Base-by-base conservation (phyloP, 2,888 invertebrate genomes). In the Nineta flava region DNA sequence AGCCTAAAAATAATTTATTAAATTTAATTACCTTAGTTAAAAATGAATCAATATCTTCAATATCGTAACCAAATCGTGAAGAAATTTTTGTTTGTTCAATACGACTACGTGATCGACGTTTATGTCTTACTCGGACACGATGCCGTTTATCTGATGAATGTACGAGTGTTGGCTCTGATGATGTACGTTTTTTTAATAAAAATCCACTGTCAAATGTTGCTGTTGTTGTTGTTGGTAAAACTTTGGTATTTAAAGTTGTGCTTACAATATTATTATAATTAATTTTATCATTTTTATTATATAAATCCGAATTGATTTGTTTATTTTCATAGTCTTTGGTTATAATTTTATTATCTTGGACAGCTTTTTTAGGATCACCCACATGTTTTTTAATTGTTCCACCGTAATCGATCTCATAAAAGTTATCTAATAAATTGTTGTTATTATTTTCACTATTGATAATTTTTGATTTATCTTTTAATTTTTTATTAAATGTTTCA, bases 41-140 rank as follows among this genome's bases (percentile, higher is more conserved):
- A 63, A 87, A 87, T 53, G 79, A 79, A 62, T 87, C 86, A 53
- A 87, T 74, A 64, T 87, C 86, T 53, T 78, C 75, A 46, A 87
- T 87, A 56, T 87, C 85, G 58, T 87, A 87, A 47, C 87, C 87
- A 58, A 87, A 85, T 60, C 66, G 19, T 17, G 49, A 49, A 12
- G 31, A 13, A 17, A 21, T 32, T 70, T 32, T 61, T 26, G 26
- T 26, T 26, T 26, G 26, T 61, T 35, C 55, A 62, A 40, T 62
- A 48, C 46, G 53, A 61, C 15, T 59, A 61, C 51, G 59, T 62
- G 47, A 46, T 19, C 34, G 48, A 17, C 60, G 67, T 52, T 62
- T 57, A 56, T 74, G 73, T 50, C 68, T 68, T 55, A 74, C 73
- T 54, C 68, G 69, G 54, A 61, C 68, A 54, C 67, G 64, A 44